These are phyloP conservation scores for Unio pictorum DNA, from an alignment of 2,888 invertebrate genomes.

Conservation along the genomic window DNA sequence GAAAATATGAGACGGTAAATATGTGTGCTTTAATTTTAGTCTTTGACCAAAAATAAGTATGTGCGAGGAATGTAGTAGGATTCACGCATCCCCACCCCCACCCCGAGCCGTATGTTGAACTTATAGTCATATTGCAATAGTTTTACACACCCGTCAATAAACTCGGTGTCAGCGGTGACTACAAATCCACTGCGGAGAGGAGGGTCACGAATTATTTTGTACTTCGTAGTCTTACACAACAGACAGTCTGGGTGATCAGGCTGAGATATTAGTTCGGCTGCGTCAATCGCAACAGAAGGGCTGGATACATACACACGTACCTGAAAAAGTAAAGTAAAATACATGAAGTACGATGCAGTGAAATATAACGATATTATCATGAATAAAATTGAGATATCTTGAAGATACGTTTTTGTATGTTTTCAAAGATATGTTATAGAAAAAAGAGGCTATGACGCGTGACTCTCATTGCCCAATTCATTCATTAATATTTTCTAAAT, in stretches of 20 bases:
- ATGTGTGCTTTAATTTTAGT: neutral
- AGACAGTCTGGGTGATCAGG: constrained; percentile 40
- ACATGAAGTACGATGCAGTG: neutral
- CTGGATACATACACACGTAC: constrained; percentile 48
- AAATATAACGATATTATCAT: neutral
- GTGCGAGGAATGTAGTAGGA: no score
- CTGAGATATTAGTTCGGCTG: constrained; percentile 52
- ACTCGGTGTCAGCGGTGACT: constrained; percentile 25
- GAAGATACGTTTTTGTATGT: no score
- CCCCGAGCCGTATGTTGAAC: neutral
- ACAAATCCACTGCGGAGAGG: constrained; percentile 27
- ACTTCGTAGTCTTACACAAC: constrained; percentile 42
- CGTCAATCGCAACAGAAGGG: constrained; percentile 59
- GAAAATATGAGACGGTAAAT: neutral
- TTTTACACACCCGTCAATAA: constrained; percentile 39
- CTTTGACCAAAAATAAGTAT: neutral
- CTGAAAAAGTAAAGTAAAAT: constrained; percentile 18
- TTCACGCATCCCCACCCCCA: no score
- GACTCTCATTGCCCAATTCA: no score
- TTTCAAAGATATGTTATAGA: no score
- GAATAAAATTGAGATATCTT: no score
- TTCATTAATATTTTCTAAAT: no score
- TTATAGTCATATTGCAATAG: neutral
- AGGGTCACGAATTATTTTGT: constrained; percentile 51
- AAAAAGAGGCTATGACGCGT: no score